phyloP scores from a whole-genome alignment of 2,797 vertebrate species.

The Delichon dasypus region DNA sequence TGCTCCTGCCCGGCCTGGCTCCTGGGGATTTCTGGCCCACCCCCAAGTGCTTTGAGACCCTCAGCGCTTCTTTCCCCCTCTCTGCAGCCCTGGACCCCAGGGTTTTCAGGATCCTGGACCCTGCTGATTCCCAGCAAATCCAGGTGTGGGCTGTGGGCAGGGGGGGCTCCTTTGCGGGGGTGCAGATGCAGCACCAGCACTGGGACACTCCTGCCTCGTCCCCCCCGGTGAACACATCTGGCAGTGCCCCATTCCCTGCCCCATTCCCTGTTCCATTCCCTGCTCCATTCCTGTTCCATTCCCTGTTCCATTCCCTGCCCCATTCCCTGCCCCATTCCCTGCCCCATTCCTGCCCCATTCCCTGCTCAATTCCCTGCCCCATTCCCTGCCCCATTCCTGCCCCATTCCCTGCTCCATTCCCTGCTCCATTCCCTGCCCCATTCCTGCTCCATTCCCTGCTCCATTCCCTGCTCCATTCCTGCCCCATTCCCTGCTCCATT shows the following conservation, averaged over 20 bases:
- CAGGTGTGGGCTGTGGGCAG: background rate
- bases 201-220: background rate
- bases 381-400: fast-evolving
- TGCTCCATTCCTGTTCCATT: fast-evolving
- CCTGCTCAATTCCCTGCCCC: fast-evolving
- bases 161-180: background rate
- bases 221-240: fast-evolving
- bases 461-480: fast-evolving
- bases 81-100: background rate
- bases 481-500: fast-evolving
- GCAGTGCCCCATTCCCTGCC: background rate
- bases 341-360: fast-evolving
- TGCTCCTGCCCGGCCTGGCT: background rate
- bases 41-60: background rate
- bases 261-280: background rate
- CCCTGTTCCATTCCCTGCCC: background rate
- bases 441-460: background rate
- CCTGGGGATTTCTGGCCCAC: background rate
- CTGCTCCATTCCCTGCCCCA: fast-evolving
- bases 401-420: fast-evolving
- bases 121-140: constrained; percentile 68
- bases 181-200: background rate
- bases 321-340: fast-evolving
- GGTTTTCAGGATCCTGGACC: background rate
- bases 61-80: background rate